Conservation (phyloP, 2,888 invertebrate genomes). For the Mystacides longicornis region DNA sequence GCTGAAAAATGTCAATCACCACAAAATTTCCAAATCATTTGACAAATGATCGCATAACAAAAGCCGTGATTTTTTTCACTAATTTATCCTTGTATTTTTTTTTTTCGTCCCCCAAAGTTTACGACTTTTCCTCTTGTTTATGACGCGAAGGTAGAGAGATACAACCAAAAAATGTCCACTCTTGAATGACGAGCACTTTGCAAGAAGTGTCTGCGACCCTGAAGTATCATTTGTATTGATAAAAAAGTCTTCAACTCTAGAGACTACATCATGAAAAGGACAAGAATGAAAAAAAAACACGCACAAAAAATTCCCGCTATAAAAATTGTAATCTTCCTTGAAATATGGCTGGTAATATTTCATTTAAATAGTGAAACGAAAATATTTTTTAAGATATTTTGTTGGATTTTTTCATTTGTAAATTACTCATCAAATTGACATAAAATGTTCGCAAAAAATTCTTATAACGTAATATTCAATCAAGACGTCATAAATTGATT, state of each 20-base stretch:
- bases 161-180: slow-evolving; percentile 3
- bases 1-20: neutral
- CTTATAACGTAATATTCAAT: too few relatives aligned
- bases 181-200: slow-evolving; percentile 11
- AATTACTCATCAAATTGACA: too few relatives aligned
- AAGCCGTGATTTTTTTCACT: neutral
- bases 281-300: neutral
- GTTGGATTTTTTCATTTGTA: too few relatives aligned
- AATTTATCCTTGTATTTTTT: neutral
- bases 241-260: slow-evolving; percentile 18
- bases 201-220: slow-evolving; percentile 5
- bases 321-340: too few relatives aligned
- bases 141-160: neutral
- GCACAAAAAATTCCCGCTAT: too few relatives aligned
- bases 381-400: too few relatives aligned
- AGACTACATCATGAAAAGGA: slow-evolving; percentile 7
- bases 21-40: neutral
- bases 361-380: too few relatives aligned
- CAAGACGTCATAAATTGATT: too few relatives aligned
- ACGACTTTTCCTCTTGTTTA: neutral
- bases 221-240: slow-evolving; percentile 19
- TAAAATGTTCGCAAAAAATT: too few relatives aligned
- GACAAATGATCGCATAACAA: neutral
- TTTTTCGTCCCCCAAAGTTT: neutral
- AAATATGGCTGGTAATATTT: too few relatives aligned